Percentiles rank a stretch among this genome's conserved stretches.
phyloP scores from a whole-genome alignment of 2,888 invertebrate species.

The Shargacucullia verbasci region DNA sequence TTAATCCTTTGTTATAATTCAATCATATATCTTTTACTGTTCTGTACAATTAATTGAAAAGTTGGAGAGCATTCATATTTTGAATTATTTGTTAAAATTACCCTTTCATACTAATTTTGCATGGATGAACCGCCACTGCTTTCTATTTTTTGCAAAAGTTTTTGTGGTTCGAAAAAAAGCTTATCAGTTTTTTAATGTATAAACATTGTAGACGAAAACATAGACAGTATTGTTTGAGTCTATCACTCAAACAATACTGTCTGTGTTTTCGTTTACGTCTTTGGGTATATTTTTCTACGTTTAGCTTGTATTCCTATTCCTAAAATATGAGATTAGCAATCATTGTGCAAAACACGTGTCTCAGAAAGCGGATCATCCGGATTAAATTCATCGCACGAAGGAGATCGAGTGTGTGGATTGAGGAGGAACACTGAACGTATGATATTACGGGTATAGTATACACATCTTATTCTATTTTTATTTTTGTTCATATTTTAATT shows the following conservation, averaged over 20 bases:
- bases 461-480: too few species aligned
- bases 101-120: conserved; percentile 12
- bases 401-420: conserved; percentile 23
- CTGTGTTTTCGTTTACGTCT: conserved; percentile 6
- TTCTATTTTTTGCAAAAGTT: conserved; percentile 18
- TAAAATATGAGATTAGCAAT: conserved; percentile 14
- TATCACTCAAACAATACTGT: neutral
- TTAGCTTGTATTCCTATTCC: neutral
- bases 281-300: conserved; percentile 23
- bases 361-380: conserved; percentile 13
- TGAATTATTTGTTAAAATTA: conserved; percentile 4
- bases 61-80: conserved; percentile 24
- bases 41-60: conserved; percentile 34
- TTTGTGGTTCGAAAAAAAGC: conserved; percentile 22
- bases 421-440: neutral
- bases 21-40: conserved; percentile 32
- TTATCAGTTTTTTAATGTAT: conserved; percentile 15
- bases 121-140: conserved; percentile 8
- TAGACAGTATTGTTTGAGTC: too few species aligned
- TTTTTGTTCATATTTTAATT: too few species aligned
- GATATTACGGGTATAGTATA: neutral
- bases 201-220: conserved; percentile 21
- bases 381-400: conserved; percentile 29
- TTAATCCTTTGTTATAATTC: conserved; percentile 26
- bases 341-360: conserved; percentile 10